phyloP scores from a whole-genome alignment of 1,140 invertebrate species.

The Leptopilina boulardi region DNA sequence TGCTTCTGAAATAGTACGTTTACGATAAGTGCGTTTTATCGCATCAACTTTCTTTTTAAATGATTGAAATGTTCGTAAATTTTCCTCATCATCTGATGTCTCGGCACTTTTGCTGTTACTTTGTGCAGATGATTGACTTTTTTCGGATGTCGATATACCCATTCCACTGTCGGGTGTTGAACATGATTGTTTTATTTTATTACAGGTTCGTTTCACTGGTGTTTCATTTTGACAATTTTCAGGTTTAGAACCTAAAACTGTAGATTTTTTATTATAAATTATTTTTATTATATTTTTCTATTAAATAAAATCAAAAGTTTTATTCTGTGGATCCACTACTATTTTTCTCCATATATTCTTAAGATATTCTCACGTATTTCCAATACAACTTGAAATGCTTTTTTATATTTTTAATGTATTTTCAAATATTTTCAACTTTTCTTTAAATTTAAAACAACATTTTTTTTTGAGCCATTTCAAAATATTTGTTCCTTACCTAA shows the following conservation, averaged over 20 bases:
- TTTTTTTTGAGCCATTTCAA: too few species aligned
- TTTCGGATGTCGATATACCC: constrained; percentile 62
- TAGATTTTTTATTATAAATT: not conserved
- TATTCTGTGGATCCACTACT: not conserved
- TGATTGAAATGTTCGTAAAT: constrained; percentile 58
- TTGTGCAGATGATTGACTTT: constrained; percentile 48
- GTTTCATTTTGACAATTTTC: constrained; percentile 49
- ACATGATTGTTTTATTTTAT: constrained; percentile 43
- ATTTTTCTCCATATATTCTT: too few species aligned
- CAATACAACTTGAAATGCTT: too few species aligned
- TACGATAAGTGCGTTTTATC: constrained; percentile 63
- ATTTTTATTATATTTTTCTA: too few species aligned
- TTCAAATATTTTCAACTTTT: too few species aligned
- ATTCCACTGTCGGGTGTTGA: constrained; percentile 67
- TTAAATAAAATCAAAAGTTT: too few species aligned
- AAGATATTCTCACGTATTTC: too few species aligned
- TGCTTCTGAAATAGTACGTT: constrained; percentile 55
- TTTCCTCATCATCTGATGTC: constrained; percentile 64
- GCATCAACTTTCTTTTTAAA: constrained; percentile 67
- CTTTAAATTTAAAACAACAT: too few species aligned
- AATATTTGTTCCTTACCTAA: too few species aligned
- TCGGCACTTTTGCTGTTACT: constrained; percentile 45
- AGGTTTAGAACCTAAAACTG: not conserved
- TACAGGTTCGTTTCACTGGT: constrained; percentile 55
- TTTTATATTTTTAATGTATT: too few species aligned